phyloP scores from a whole-genome alignment of 2,888 invertebrate genomes.

The Congeria kusceri region DNA sequence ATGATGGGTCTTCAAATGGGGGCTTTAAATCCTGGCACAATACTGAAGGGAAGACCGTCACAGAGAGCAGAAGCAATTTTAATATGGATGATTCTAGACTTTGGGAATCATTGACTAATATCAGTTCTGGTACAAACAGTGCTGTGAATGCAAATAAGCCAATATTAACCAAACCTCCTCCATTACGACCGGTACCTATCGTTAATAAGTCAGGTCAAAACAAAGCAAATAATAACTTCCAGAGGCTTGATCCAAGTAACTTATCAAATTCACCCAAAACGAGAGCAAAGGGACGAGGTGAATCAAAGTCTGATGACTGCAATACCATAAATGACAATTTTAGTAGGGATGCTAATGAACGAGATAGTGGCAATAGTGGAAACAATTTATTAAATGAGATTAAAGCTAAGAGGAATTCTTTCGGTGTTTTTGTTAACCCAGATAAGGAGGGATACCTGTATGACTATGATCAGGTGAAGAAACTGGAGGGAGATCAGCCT shows the following conservation, averaged over 20 bases:
- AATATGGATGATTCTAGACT: conserved; percentile 58
- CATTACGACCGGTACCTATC: background rate
- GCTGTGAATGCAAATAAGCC: background rate
- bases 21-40: conserved; percentile 58
- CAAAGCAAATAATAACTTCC: conserved; percentile 25
- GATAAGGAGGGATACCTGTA: conserved; percentile 70
- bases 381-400: conserved; percentile 19
- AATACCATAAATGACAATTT: conserved; percentile 34
- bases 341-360: conserved; percentile 13
- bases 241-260: conserved; percentile 43
- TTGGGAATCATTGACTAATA: conserved; percentile 58
- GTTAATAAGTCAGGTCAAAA: background rate
- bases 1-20: conserved; percentile 28
- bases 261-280: conserved; percentile 51
- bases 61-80: conserved; percentile 56
- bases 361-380: conserved; percentile 16
- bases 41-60: conserved; percentile 34
- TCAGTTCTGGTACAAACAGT: conserved; percentile 4
- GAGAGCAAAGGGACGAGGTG: conserved; percentile 23
- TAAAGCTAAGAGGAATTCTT: conserved; percentile 38
- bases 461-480: conserved; percentile 67
- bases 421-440: conserved; percentile 67
- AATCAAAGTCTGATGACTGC: conserved; percentile 11
- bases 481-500: conserved; percentile 48
- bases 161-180: background rate